phyloP scores from a whole-genome alignment of 2,888 invertebrate genomes.

The Standfussiana lucernea region DNA sequence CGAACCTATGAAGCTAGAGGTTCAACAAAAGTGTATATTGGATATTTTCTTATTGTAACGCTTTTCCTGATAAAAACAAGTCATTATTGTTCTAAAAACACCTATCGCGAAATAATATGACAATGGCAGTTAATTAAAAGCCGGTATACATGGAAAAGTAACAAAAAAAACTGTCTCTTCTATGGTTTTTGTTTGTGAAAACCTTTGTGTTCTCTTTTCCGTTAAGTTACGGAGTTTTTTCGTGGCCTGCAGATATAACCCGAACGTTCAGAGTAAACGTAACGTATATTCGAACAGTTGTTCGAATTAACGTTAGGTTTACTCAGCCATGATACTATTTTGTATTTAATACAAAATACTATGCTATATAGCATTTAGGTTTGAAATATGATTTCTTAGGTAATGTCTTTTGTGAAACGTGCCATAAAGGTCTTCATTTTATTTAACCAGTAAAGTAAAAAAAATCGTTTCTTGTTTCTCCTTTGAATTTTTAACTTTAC shows the following conservation, averaged over 20 bases:
- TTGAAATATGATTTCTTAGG: no score
- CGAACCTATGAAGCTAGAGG: background rate
- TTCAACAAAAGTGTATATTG: background rate
- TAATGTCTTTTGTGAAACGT: no score
- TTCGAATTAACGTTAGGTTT: no score
- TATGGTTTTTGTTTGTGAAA: constrained; percentile 9
- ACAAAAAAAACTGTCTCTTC: constrained; percentile 12
- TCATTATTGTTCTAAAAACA: constrained; percentile 25
- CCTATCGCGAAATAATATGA: constrained; percentile 14
- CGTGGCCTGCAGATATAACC: background rate
- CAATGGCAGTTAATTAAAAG: constrained; percentile 44
- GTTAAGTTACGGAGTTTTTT: background rate
- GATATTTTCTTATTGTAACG: background rate
- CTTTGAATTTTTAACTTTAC: no score
- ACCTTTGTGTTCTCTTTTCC: constrained; percentile 22
- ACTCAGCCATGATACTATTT: no score
- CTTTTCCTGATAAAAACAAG: background rate
- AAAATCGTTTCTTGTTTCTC: no score
- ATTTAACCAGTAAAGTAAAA: no score
- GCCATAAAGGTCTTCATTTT: no score
- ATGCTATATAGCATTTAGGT: no score
- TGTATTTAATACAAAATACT: no score
- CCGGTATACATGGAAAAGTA: background rate
- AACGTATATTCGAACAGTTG: no score
- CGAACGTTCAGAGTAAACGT: background rate